These are phyloP conservation scores for Lagocephalus sceleratus DNA, from an alignment of 2,797 vertebrate genomes.

Conservation along the genomic window DNA sequence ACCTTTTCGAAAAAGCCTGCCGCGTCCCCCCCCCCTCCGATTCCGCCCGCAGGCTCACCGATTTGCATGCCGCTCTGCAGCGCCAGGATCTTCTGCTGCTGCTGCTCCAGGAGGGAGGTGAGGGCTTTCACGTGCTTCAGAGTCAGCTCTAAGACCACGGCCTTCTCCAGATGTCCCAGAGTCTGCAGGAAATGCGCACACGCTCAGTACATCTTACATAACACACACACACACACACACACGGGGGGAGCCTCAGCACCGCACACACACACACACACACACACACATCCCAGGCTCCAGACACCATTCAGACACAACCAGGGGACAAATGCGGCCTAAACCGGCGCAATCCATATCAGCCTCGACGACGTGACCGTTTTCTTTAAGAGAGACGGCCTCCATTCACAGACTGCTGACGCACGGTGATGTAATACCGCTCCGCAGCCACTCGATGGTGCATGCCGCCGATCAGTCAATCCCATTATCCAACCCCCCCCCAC, in stretches of 20 bases:
- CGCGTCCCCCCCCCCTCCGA: too few species aligned
- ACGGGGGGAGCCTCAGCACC: background rate
- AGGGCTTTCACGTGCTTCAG: slow-evolving; percentile 95
- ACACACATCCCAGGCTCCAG: background rate
- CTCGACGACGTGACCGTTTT: too few species aligned
- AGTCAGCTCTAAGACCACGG: slow-evolving; percentile 96
- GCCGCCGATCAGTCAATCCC: slow-evolving; percentile 12
- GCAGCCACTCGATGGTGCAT: slow-evolving; percentile 53
- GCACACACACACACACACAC: background rate
- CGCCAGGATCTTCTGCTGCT: slow-evolving; percentile 94
- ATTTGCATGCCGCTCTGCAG: slow-evolving; percentile 87
- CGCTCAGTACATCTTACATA: slow-evolving; percentile 52
- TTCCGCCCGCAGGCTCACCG: too few species aligned
- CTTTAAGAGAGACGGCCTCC: background rate
- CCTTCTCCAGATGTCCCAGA: slow-evolving; percentile 97
- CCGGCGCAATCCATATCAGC: too few species aligned
- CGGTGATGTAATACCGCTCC: slow-evolving; percentile 19
- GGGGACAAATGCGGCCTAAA: too few species aligned
- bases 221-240: background rate
- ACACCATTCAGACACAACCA: too few species aligned
- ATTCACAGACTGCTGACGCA: slow-evolving; percentile 48
- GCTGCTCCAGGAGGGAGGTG: slow-evolving; percentile 91
- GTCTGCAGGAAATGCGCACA: slow-evolving; percentile 80
- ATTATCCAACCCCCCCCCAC: slow-evolving; percentile 5
- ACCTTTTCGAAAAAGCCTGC: too few species aligned